These are phyloP conservation scores for Mellivora capensis DNA, from an alignment of 2,113 vertebrate genomes.

Conservation along the genomic window DNA sequence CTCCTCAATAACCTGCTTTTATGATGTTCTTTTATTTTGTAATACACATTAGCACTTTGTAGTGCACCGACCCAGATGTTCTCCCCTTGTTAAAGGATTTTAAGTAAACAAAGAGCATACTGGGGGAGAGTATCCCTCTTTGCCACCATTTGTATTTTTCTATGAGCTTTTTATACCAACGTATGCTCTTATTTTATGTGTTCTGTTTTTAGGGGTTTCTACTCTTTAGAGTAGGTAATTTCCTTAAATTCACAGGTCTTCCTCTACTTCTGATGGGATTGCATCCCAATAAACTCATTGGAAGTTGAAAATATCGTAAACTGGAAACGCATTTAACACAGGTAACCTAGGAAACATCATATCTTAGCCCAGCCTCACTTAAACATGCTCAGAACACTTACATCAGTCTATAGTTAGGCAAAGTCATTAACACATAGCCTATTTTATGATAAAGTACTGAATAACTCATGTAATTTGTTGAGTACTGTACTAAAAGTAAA, in stretches of 20 bases:
- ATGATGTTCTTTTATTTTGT: neutral
- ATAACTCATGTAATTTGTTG: neutral
- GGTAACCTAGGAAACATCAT: neutral
- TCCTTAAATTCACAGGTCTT: neutral
- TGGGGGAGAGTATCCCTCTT: neutral
- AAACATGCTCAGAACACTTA: neutral
- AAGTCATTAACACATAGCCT: neutral
- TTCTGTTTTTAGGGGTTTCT: neutral
- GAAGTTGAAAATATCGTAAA: neutral
- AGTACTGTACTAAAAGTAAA: neutral
- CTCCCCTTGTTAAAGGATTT: neutral
- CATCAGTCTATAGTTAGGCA: neutral
- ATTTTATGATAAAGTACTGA: neutral
- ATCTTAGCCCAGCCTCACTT: neutral
- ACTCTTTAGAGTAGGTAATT: neutral
- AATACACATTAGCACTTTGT: neutral
- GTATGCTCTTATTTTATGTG: neutral
- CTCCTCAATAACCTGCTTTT: neutral
- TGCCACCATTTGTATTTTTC: neutral
- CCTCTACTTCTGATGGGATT: neutral
- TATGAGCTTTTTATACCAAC: neutral
- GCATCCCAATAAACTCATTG: neutral
- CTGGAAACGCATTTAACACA: neutral
- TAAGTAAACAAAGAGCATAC: neutral
- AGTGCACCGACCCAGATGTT: neutral